These are phyloP conservation scores for Halcyon leucocephala DNA, from an alignment of 2,797 vertebrate genomes.

Conservation along the genomic window DNA sequence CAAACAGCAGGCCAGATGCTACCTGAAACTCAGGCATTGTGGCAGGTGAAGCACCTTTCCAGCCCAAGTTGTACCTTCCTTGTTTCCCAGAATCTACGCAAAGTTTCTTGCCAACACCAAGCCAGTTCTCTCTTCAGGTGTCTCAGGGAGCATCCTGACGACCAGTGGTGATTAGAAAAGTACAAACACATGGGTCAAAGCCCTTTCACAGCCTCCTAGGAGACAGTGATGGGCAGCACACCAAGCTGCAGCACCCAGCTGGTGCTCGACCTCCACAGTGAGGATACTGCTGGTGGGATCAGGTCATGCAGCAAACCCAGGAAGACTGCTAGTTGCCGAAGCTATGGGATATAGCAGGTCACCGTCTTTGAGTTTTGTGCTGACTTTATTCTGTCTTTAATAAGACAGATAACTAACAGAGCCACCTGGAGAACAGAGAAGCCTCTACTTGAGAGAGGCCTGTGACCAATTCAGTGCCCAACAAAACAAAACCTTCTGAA, in stretches of 20 bases:
- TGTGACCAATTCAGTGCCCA: not conserved
- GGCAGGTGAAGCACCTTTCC: not conserved
- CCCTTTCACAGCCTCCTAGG: not conserved
- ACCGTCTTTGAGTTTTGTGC: not conserved
- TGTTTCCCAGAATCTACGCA: not conserved
- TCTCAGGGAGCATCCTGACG: not conserved
- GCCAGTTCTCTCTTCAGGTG: not conserved
- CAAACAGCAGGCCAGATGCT: not conserved
- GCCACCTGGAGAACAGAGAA: not conserved
- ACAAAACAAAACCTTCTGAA: not conserved
- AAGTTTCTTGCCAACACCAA: not conserved
- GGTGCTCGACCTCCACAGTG: fast-evolving
- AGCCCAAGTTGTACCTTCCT: not conserved
- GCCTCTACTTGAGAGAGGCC: not conserved
- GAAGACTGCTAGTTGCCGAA: not conserved
- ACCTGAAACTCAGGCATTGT: not conserved
- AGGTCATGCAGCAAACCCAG: not conserved
- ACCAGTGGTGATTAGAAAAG: not conserved
- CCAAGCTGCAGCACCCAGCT: not conserved
- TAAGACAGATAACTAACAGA: not conserved
- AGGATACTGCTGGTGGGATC: not conserved
- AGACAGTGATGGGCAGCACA: not conserved
- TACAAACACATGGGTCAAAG: not conserved
- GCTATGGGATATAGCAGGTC: not conserved
- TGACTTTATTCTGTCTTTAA: not conserved